phyloP scores from a whole-genome alignment of 2,888 invertebrate species.

The Eristalis arbustorum region DNA sequence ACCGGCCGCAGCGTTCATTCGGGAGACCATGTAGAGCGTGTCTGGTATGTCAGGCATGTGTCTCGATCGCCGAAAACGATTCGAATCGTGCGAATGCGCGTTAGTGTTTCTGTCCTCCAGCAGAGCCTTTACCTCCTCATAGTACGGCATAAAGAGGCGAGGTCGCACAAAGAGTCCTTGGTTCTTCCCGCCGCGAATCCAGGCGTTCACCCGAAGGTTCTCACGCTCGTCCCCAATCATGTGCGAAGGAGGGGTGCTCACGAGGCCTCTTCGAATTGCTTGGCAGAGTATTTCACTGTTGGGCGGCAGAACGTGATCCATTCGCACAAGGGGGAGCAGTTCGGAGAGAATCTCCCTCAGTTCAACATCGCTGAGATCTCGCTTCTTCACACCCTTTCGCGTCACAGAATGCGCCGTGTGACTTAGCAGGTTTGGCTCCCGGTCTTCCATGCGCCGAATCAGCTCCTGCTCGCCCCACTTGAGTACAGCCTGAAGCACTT shows the following conservation, averaged over 20 bases:
- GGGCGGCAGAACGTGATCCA: slow-evolving; percentile 94
- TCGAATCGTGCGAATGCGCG: slow-evolving; percentile 86
- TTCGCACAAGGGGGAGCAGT: slow-evolving; percentile 90
- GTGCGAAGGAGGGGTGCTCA: slow-evolving; percentile 91
- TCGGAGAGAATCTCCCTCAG: slow-evolving; percentile 91
- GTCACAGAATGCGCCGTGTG: slow-evolving; percentile 96
- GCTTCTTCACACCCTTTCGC: slow-evolving; percentile 89
- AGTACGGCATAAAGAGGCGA: slow-evolving; percentile 95
- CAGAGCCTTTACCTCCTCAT: slow-evolving; percentile 94
- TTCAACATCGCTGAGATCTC: slow-evolving; percentile 92
- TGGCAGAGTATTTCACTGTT: slow-evolving; percentile 89
- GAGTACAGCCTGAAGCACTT: slow-evolving; percentile 91
- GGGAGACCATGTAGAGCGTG: slow-evolving; percentile 92
- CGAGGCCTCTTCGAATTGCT: slow-evolving; percentile 85
- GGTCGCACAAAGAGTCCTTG: slow-evolving; percentile 90
- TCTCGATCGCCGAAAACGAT: slow-evolving; percentile 86
- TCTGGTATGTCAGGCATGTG: slow-evolving; percentile 93
- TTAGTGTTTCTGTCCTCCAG: slow-evolving; percentile 90
- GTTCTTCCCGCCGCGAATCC: slow-evolving; percentile 88
- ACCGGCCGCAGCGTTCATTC: slow-evolving; percentile 77
- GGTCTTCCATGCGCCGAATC: slow-evolving; percentile 90
- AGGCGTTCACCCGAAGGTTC: slow-evolving; percentile 87
- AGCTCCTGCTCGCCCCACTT: slow-evolving; percentile 95
- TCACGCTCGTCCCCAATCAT: slow-evolving; percentile 89
- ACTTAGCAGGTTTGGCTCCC: slow-evolving; percentile 94